A percentile compares a stretch with the other conserved stretches of the same genome.
phyloP scores from a whole-genome alignment of 2,797 vertebrate genomes.

The Coregonus ussuriensis region DNA sequence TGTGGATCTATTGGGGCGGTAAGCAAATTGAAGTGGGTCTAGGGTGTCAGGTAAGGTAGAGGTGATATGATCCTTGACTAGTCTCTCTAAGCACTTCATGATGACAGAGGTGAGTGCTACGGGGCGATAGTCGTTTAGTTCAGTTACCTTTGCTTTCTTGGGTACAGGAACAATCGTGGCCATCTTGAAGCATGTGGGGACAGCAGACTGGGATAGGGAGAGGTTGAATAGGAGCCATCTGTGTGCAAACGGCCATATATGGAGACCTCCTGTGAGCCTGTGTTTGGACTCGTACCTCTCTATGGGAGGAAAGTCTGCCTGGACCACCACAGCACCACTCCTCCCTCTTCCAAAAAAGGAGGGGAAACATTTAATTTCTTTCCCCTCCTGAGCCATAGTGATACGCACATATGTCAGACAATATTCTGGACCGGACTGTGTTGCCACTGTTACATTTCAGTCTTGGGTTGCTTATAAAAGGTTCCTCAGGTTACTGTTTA shows the following conservation, averaged over 20 bases:
- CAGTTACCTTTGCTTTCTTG: too few species aligned
- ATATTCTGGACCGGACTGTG: conserved; percentile 20
- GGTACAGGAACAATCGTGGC: too few species aligned
- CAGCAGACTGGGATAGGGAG: too few species aligned
- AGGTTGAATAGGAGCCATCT: conserved; percentile 26
- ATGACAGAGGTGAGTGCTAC: too few species aligned
- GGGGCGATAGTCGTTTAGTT: too few species aligned
- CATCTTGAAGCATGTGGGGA: too few species aligned
- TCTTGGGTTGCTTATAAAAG: not conserved
- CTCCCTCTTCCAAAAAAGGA: conserved; percentile 72
- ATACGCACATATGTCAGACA: conserved; percentile 32
- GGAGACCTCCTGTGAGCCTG: conserved; percentile 24
- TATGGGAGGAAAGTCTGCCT: conserved; percentile 44
- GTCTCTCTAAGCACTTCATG: too few species aligned
- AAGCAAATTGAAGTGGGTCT: too few species aligned
- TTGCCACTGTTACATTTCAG: not conserved
- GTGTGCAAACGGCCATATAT: conserved; percentile 50
- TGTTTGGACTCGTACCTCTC: conserved; percentile 44
- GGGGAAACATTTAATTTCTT: conserved; percentile 58
- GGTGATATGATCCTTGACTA: too few species aligned
- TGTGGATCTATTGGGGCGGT: too few species aligned
- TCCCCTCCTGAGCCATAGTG: conserved; percentile 30
- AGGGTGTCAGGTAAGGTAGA: too few species aligned
- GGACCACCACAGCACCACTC: conserved; percentile 39
- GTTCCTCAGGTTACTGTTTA: not conserved